These are phyloP conservation scores for Oenanthe melanoleuca DNA, from an alignment of 2,113 vertebrate species.

Conservation along the genomic window DNA sequence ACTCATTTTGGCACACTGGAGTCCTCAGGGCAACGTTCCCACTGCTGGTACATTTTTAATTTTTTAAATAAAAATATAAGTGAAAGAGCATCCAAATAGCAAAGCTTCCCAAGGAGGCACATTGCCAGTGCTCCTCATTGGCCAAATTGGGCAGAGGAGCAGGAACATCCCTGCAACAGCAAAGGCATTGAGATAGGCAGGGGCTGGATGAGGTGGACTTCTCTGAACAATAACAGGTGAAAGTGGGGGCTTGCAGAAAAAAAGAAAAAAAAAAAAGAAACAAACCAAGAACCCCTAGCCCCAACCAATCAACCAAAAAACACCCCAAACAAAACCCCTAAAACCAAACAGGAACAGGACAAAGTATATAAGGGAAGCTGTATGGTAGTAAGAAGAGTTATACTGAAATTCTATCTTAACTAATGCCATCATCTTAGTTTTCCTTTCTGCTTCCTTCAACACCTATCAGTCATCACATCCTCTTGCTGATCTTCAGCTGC, in stretches of 20 bases:
- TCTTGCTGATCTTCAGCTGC: background rate
- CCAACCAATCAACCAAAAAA: background rate
- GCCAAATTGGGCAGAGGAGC: background rate
- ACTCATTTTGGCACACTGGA: background rate
- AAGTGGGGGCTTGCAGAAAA: background rate
- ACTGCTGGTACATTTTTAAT: background rate
- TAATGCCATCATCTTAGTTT: background rate
- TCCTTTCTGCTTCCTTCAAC: background rate
- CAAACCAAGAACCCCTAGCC: accelerated
- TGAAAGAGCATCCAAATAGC: background rate
- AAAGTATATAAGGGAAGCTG: background rate
- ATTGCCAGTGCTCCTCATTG: background rate
- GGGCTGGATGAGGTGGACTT: background rate
- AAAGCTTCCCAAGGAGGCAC: background rate
- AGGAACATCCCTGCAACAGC: background rate
- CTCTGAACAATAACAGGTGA: background rate
- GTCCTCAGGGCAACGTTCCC: background rate
- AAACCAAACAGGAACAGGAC: background rate
- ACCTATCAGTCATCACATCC: background rate
- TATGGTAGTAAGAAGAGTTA: background rate
- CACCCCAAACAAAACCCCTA: background rate
- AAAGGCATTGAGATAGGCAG: background rate
- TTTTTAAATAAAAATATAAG: background rate
- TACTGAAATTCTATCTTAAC: background rate
- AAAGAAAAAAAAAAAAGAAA: background rate